These are phyloP conservation scores for Mesoclemmys tuberculata DNA, from an alignment of 2,113 vertebrate species.

Conservation along the genomic window DNA sequence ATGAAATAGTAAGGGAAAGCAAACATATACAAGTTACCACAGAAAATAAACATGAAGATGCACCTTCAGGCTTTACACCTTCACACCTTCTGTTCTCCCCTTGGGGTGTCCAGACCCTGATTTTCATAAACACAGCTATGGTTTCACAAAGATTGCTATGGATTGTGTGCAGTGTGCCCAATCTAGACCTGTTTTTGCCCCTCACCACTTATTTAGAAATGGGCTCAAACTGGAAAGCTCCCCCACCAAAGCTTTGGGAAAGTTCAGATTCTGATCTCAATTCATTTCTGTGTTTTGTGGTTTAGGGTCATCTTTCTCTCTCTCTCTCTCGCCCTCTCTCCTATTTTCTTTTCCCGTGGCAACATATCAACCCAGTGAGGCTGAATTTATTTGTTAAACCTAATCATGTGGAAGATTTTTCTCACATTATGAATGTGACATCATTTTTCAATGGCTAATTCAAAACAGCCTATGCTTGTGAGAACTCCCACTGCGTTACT, in stretches of 20 bases:
- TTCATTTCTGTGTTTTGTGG: not conserved
- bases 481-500: not conserved
- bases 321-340: not conserved
- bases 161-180: not conserved
- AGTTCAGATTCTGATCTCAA: not conserved
- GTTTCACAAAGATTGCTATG: not conserved
- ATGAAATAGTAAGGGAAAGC: too few species aligned
- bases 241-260: not conserved
- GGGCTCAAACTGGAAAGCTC: not conserved
- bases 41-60: too few species aligned
- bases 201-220: not conserved
- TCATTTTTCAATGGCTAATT: not conserved
- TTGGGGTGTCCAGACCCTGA: not conserved
- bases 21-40: too few species aligned
- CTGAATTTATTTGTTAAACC: not conserved
- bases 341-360: not conserved
- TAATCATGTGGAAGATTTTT: not conserved
- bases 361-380: not conserved
- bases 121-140: not conserved
- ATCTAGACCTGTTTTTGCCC: rapidly evolving
- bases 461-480: not conserved
- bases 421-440: not conserved
- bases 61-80: too few species aligned
- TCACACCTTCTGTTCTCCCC: not conserved
- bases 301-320: rapidly evolving